Base-by-base conservation (phyloP, 2,797 vertebrate genomes). In the Rhinella marina region DNA sequence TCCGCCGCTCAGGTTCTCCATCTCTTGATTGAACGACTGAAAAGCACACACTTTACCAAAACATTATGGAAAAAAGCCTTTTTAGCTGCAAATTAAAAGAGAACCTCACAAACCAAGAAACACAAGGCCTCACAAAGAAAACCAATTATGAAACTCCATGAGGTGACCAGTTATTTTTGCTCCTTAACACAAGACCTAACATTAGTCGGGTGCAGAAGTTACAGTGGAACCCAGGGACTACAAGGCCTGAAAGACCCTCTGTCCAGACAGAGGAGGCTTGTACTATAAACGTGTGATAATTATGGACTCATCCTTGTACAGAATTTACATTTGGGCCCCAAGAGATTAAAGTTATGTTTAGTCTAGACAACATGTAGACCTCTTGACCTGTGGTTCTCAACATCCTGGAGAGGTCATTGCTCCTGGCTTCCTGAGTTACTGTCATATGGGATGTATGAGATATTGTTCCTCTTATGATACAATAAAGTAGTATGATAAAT, bases 1-100 rank as follows among this genome's bases (percentile, higher is more conserved):
- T 68, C 19, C 27, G 27, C 68, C n/a, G 41, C 57, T 41, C 10
- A 16, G 25, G 48, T 66, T 82, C 83, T 54, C 78, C 64, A 75
- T 85, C 57, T 52, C 29, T 41, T 81, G 77, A 81, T 29, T 83
- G 86, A 68, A 52, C 19, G 72, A 75, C 52, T 50, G 48, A 83
- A 83, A 68, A n/a, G 27, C 66, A 59, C 61, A 27, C 50, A 78
- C n/a, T 81, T 62, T 81, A 81, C 56, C 56, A 48, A 80, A 80
- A 41, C 78, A 81, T 81, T 23, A 62, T 48, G 41, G 7, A 50
- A 50, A 10, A 64, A 81, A 41, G 21, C 0, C 12, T 13, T 48
- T n/a, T 62, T 32, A 41, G 21, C 14, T 62, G 57, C 79, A 11
- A 75, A 75, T 86, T 64, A 25, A 19, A 77, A n/a, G 16, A 85